Evolutionary conservation across 2,888 invertebrate genomes (phyloP).

Genomic region (Dicycla oo): DNA sequence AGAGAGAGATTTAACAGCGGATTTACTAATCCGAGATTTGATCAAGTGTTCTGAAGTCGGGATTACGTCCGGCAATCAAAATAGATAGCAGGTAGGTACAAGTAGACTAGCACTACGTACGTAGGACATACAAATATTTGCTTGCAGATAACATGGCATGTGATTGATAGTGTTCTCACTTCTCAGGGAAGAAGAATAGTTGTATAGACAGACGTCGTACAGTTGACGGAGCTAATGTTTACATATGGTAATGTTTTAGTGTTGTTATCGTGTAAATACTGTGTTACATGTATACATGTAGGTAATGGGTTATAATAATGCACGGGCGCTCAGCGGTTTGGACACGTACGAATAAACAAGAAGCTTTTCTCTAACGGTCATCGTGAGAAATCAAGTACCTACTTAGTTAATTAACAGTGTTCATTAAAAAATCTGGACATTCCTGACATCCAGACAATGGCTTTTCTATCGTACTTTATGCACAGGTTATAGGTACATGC

Average conservation of each 20-base stretch:
- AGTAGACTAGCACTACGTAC: neutral
- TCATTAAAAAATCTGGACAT: neutral
- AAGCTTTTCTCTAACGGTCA: neutral
- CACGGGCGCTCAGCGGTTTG: constrained; percentile 7
- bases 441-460: neutral
- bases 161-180: constrained; percentile 50
- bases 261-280: constrained; percentile 25
- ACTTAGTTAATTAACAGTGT: neutral
- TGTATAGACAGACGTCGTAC: neutral
- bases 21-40: constrained; percentile 6
- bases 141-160: constrained; percentile 41
- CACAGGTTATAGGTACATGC: neutral
- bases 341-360: neutral
- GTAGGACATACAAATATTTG: constrained; percentile 43
- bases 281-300: constrained; percentile 12
- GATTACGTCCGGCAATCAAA: constrained; percentile 14
- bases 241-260: constrained; percentile 19
- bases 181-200: constrained; percentile 25
- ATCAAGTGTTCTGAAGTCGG: neutral
- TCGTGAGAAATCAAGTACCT: neutral
- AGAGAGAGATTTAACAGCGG: neutral
- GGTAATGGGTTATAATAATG: constrained; percentile 31
- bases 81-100: constrained; percentile 15
- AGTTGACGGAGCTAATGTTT: neutral
- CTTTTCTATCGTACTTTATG: neutral